Conservation (phyloP, 2,113 vertebrate species). For the Stigmatopora nigra region DNA sequence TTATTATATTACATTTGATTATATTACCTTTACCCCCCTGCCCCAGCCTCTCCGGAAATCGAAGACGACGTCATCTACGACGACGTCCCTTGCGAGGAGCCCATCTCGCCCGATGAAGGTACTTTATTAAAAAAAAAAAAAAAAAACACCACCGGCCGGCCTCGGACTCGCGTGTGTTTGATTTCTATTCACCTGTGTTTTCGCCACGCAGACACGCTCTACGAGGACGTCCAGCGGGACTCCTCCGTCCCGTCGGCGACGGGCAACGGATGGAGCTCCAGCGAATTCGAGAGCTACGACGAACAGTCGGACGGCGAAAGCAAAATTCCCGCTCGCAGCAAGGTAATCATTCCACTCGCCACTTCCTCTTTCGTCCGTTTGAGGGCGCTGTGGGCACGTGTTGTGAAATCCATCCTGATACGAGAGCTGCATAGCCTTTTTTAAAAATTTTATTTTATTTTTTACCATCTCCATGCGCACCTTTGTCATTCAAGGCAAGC, state of each 20-base stretch:
- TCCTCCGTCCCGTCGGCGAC: conserved; percentile 26
- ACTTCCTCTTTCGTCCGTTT: conserved; percentile 44
- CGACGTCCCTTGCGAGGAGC: conserved; percentile 80
- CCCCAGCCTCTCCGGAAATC: conserved; percentile 21
- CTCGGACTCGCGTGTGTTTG: background rate
- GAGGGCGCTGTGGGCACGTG: conserved; percentile 63
- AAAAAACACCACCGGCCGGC: too few relatives aligned
- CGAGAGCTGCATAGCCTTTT: conserved; percentile 15
- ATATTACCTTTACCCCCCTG: background rate
- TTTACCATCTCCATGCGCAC: conserved; percentile 4
- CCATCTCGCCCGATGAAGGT: conserved; percentile 71
- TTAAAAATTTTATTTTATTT: conserved; percentile 25
- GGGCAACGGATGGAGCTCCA: conserved; percentile 90
- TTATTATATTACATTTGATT: too few relatives aligned
- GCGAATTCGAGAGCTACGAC: conserved; percentile 94
- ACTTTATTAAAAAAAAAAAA: conserved; percentile 19
- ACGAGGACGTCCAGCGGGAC: conserved; percentile 75
- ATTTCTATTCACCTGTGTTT: background rate
- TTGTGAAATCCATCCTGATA: conserved; percentile 9
- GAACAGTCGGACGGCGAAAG: conserved; percentile 81
- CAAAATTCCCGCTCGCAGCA: conserved; percentile 62
- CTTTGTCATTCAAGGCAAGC: conserved; percentile 25
- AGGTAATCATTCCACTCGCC: conserved; percentile 50
- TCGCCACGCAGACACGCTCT: conserved; percentile 67
- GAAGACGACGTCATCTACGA: conserved; percentile 80